These are phyloP conservation scores for Lutjanus erythropterus DNA, from an alignment of 2,113 vertebrate genomes.

Conservation along the genomic window DNA sequence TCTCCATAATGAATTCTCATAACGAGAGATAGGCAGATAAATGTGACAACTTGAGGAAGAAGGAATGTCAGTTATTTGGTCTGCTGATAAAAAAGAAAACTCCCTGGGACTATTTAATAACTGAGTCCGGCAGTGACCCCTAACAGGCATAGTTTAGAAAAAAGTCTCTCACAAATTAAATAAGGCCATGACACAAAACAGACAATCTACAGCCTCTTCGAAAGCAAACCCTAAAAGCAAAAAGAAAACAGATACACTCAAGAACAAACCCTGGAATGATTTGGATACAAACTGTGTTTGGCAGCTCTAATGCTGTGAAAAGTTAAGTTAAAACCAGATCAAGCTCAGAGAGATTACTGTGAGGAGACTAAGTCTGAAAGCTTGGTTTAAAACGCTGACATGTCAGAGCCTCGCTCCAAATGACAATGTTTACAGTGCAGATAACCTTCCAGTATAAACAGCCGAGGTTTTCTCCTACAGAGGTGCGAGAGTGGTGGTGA, in stretches of 20 bases:
- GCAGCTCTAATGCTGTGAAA: constrained; percentile 53
- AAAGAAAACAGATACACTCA: constrained; percentile 5
- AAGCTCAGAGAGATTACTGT: constrained; percentile 50
- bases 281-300: constrained; percentile 55
- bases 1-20: constrained; percentile 35
- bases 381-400: constrained; percentile 28
- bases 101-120: constrained; percentile 62
- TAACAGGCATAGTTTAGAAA: constrained; percentile 38
- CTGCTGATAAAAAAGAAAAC: constrained; percentile 65
- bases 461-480: constrained; percentile 40
- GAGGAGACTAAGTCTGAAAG: constrained; percentile 40
- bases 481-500: constrained; percentile 63
- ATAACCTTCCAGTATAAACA: constrained; percentile 82
- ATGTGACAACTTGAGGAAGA: constrained; percentile 51
- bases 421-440: constrained; percentile 78
- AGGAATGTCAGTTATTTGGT: constrained; percentile 83
- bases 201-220: constrained; percentile 43
- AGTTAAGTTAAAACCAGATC: constrained; percentile 40
- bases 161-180: constrained; percentile 48
- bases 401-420: constrained; percentile 53
- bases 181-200: constrained; percentile 51
- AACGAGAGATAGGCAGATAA: constrained; percentile 46
- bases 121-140: constrained; percentile 52
- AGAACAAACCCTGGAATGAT: constrained; percentile 2
- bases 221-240: constrained; percentile 38